Conservation (phyloP, 2,797 vertebrate genomes). For the Mormyrus proboscirostris region DNA sequence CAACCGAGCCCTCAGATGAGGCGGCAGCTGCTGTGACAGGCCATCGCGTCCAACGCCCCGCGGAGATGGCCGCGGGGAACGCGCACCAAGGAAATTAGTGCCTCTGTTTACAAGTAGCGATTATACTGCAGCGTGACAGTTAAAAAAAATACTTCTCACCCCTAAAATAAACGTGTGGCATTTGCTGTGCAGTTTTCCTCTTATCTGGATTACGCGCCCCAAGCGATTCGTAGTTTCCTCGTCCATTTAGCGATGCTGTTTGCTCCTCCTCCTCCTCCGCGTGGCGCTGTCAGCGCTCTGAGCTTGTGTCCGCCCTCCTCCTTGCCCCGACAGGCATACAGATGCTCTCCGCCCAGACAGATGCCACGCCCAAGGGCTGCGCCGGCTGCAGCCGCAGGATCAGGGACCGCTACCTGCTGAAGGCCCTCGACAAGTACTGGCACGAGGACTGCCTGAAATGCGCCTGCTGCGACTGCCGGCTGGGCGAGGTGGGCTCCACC, state of each 20-base stretch:
- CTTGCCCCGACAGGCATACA: conserved; percentile 63
- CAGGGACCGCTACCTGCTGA: conserved; percentile 76
- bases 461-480: conserved; percentile 72
- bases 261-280: background rate
- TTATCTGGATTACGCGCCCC: background rate
- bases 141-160: background rate
- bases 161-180: background rate
- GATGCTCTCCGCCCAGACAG: conserved; percentile 82
- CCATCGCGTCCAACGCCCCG: background rate
- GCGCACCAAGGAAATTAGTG: background rate
- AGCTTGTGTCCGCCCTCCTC: background rate
- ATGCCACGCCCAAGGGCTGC: conserved; percentile 81
- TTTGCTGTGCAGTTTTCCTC: background rate
- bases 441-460: conserved; percentile 78
- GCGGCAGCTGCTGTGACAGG: background rate
- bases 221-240: background rate
- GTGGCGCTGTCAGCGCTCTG: background rate
- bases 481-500: conserved; percentile 75
- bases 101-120: background rate
- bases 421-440: conserved; percentile 78
- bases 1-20: background rate
- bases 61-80: background rate
- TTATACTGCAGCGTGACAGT: background rate
- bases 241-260: background rate
- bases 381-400: conserved; percentile 81